Percentiles rank a stretch among this genome's conserved stretches.
Evolutionary conservation across 2,797 vertebrate genomes (phyloP).

Genomic region (Bucorvus abyssinicus): DNA sequence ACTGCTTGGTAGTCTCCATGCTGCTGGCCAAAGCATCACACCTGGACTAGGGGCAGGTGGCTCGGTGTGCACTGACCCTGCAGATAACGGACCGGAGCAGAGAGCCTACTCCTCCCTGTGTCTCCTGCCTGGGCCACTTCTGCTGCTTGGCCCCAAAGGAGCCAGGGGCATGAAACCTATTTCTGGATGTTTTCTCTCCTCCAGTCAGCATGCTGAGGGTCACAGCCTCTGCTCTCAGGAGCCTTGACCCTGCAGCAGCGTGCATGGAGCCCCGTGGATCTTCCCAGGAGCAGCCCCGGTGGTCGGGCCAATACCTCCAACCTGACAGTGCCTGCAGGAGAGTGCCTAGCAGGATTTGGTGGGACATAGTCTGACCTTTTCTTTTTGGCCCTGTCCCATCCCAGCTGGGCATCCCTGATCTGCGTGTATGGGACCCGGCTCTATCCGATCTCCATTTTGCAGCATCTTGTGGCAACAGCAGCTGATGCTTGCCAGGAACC

Average conservation of each 20-base stretch:
- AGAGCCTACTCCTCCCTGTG: background rate
- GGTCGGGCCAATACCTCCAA: background rate
- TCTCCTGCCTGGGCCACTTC: background rate
- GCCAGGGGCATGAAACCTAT: background rate
- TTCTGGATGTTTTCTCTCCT: background rate
- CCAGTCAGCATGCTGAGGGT: accelerated
- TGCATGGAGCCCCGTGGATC: accelerated
- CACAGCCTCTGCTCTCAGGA: background rate
- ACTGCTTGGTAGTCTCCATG: background rate
- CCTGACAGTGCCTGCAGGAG: background rate
- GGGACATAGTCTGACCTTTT: background rate
- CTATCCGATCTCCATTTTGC: background rate
- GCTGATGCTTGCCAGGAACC: background rate
- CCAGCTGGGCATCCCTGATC: background rate
- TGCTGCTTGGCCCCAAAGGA: background rate
- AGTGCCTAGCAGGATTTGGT: background rate
- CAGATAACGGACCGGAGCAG: accelerated
- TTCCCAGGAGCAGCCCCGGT: background rate
- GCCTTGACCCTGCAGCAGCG: background rate
- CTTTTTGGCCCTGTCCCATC: background rate
- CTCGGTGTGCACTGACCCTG: background rate
- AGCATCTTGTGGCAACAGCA: background rate
- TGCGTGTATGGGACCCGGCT: background rate
- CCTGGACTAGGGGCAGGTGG: background rate
- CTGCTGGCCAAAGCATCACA: background rate